Percentiles rank a stretch among this genome's conserved stretches.
Conservation (phyloP, 2,113 vertebrate genomes). For the Heterochromis multidens region DNA sequence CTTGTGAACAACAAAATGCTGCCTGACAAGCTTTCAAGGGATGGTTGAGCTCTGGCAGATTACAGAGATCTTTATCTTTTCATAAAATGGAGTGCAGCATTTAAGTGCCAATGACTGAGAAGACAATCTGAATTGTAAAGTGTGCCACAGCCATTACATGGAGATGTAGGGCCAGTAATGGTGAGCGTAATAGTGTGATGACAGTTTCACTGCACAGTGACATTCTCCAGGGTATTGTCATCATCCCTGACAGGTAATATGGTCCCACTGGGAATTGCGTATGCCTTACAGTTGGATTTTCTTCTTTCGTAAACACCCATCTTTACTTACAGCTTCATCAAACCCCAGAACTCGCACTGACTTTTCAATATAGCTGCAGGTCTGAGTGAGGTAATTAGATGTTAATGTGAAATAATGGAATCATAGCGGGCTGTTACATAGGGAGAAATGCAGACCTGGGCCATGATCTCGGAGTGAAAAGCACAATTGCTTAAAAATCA, state of each 20-base stretch:
- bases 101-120: constrained; percentile 75
- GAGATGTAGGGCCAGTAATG: constrained; percentile 72
- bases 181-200: constrained; percentile 81
- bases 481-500: constrained; percentile 84
- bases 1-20: constrained; percentile 69
- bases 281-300: constrained; percentile 59
- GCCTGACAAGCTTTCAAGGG: constrained; percentile 72
- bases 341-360: constrained; percentile 42
- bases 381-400: constrained; percentile 68
- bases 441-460: constrained; percentile 55
- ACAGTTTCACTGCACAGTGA: constrained; percentile 75
- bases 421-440: constrained; percentile 57
- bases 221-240: constrained; percentile 76
- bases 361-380: constrained; percentile 57
- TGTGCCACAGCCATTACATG: constrained; percentile 71
- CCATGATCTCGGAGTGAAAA: constrained; percentile 62
- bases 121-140: constrained; percentile 76
- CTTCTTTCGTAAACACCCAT: constrained; percentile 64
- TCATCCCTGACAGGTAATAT: constrained; percentile 74
- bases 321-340: constrained; percentile 69
- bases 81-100: constrained; percentile 73
- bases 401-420: constrained; percentile 71
- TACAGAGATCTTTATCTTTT: constrained; percentile 77
- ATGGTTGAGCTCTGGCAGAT: constrained; percentile 67
- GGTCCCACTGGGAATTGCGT: constrained; percentile 63